Evolutionary conservation across 2,888 invertebrate genomes (phyloP).

Genomic region (Drosophila subsilvestris): DNA sequence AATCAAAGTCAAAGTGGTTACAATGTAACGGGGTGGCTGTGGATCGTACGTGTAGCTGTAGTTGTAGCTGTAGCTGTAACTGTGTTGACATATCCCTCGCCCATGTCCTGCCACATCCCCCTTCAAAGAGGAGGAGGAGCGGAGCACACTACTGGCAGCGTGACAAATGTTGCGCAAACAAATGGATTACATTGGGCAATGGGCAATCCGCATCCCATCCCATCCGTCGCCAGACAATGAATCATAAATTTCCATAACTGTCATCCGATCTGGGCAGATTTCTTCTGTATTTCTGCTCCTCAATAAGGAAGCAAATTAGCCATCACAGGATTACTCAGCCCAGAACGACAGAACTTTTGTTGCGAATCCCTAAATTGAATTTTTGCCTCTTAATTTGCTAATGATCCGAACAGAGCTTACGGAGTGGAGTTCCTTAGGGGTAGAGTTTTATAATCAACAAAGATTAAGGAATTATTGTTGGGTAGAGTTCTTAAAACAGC

Average conservation of each 20-base stretch:
- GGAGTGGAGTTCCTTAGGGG: not conserved
- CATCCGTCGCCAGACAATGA: constrained; percentile 54
- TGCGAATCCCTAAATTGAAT: constrained; percentile 50
- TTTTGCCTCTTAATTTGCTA: constrained; percentile 53
- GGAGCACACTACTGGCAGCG: constrained; percentile 38
- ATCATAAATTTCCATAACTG: constrained; percentile 78
- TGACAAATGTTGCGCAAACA: constrained; percentile 79
- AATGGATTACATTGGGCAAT: constrained; percentile 67
- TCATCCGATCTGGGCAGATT: constrained; percentile 55
- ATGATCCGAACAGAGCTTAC: constrained; percentile 26
- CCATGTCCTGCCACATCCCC: constrained; percentile 29
- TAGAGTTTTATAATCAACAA: not conserved
- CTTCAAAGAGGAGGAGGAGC: constrained; percentile 28
- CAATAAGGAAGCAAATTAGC: constrained; percentile 34
- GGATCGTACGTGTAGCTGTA: constrained; percentile 19
- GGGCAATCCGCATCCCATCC: constrained; percentile 35
- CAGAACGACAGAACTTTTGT: constrained; percentile 16
- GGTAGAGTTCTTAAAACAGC: not conserved
- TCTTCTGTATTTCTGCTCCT: constrained; percentile 20
- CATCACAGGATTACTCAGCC: constrained; percentile 40
- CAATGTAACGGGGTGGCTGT: constrained; percentile 61
- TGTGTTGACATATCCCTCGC: constrained; percentile 53
- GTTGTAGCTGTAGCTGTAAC: constrained; percentile 5
- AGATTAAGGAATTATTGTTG: not conserved
- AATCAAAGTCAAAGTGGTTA: constrained; percentile 66